phyloP scores from a whole-genome alignment of 2,888 invertebrate genomes.

The Campoletis raptor region DNA sequence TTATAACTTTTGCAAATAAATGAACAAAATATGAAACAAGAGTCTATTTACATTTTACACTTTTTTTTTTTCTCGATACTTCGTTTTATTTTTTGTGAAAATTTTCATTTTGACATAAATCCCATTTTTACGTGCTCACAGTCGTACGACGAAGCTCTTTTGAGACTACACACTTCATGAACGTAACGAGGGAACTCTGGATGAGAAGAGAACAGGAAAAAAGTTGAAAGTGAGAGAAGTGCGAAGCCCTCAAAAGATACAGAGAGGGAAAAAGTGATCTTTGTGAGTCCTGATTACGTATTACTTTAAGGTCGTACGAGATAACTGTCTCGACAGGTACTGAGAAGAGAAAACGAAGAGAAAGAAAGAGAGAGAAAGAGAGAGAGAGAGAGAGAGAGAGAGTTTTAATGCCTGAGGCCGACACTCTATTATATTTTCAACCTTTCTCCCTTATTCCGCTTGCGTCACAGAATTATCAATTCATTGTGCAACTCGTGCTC shows the following conservation, averaged over 20 bases:
- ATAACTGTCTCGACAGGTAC: constrained; percentile 46
- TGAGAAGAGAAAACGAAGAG: constrained; percentile 18
- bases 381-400: constrained; percentile 15
- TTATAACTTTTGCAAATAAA: neutral
- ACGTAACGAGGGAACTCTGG: constrained; percentile 14
- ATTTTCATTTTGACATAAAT: neutral
- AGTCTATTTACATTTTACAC: too few species aligned
- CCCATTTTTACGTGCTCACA: neutral
- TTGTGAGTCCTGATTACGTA: constrained; percentile 62
- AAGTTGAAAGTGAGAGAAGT: constrained; percentile 20
- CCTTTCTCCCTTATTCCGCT: constrained; percentile 12
- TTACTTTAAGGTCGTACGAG: constrained; percentile 60
- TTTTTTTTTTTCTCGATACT: neutral
- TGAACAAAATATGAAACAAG: neutral
- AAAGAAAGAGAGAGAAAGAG: constrained; percentile 8
- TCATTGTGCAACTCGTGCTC: constrained; percentile 1
- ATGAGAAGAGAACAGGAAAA: constrained; percentile 30
- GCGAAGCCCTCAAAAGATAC: constrained; percentile 31
- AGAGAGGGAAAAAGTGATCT: constrained; percentile 45
- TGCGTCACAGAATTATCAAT: constrained; percentile 33
- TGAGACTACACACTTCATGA: constrained; percentile 21
- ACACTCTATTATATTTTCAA: constrained; percentile 24
- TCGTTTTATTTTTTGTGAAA: neutral
- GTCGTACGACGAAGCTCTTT: neutral
- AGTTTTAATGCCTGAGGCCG: constrained; percentile 32